Conservation (phyloP, 2,888 invertebrate genomes). For the Dicranocentrus wangi region DNA sequence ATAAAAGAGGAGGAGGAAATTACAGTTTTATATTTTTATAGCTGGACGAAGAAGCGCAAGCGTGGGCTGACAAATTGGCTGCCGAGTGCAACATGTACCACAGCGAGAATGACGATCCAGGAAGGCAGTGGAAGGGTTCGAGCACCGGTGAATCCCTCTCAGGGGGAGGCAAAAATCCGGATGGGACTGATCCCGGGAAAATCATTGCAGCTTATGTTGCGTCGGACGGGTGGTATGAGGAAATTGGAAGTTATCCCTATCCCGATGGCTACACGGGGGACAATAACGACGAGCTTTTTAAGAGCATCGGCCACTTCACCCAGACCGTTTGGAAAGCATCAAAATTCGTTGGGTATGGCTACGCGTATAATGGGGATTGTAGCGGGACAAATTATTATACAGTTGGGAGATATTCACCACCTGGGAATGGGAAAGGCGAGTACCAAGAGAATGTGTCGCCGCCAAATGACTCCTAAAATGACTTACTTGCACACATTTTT, state of each 20-base stretch:
- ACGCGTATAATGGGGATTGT: constrained; percentile 35
- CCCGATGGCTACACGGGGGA: constrained; percentile 7
- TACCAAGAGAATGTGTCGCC: constrained; percentile 28
- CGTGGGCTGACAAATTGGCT: constrained; percentile 49
- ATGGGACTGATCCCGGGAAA: neutral
- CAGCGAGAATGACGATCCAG: constrained; percentile 18
- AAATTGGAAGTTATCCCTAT: constrained; percentile 45
- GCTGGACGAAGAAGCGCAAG: constrained; percentile 42
- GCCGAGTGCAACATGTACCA: constrained; percentile 47
- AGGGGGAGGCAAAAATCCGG: neutral
- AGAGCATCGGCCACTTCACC: constrained; percentile 54
- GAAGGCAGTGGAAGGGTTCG: constrained; percentile 16
- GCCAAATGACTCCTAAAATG: constrained; percentile 16
- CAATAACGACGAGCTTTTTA: constrained; percentile 27
- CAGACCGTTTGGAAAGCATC: constrained; percentile 54
- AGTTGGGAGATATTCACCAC: constrained; percentile 44
- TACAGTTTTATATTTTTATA: too few relatives aligned
- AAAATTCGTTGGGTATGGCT: constrained; percentile 55
- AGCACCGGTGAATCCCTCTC: constrained; percentile 38
- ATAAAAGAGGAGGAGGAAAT: too few relatives aligned
- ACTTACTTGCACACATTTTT: too few relatives aligned
- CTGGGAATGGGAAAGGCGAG: constrained; percentile 39
- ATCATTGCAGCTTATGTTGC: constrained; percentile 28
- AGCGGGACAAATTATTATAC: neutral
- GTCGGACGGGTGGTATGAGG: constrained; percentile 54